Evolutionary conservation across 2,797 vertebrate species (phyloP), one percentile per base, ranked within the genome.

Genomic region (Sternarchorhynchus goeldii): DNA sequence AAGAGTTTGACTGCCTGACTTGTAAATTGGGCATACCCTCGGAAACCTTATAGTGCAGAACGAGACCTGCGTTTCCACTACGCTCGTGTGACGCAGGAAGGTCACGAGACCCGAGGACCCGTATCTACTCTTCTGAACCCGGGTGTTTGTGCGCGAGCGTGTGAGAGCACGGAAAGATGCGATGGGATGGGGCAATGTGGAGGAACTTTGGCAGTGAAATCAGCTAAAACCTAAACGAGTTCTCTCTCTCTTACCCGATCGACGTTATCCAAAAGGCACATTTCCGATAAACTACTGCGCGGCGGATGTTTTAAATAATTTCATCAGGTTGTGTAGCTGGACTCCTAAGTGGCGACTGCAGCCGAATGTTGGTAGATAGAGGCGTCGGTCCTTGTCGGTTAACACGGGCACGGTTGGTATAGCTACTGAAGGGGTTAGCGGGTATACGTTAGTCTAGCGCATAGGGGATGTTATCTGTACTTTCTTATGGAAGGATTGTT

Each of bases 401-500:
- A 75, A 82, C 74, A 25, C 81, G 75, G 70, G 89, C 87, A 90
- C 76, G 84, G 91, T 73, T 82, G 85, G 81, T 87, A 76, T 69
- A 80, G 68, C 16, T 20, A 60, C 76, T 32, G 69, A 60, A 64
- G 81, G 73, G 83, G 75, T 80, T 83, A 87, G 88, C 86, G 83
- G 90, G 86, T 88, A 89, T 87, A 89, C 90, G 93, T 94, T 85
- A 14, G 10, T 50, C 45, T 50, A 50, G 12, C 45, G 45, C 45
- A 14, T 50, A 14, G 45, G 95, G 89, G 90, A 99, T 99, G 97
- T 96, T 98, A 93, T 98, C 97, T 84, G 96, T 98, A 89, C 92
- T 98, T 66, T 98, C 97, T 71, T 96, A 94, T 85, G 95, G 97
- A 88, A 93, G 97, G 91, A 93, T 99, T 90, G 96, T 99, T 85